Conservation (phyloP, 2,113 vertebrate species). For the Oncorhynchus masou region DNA sequence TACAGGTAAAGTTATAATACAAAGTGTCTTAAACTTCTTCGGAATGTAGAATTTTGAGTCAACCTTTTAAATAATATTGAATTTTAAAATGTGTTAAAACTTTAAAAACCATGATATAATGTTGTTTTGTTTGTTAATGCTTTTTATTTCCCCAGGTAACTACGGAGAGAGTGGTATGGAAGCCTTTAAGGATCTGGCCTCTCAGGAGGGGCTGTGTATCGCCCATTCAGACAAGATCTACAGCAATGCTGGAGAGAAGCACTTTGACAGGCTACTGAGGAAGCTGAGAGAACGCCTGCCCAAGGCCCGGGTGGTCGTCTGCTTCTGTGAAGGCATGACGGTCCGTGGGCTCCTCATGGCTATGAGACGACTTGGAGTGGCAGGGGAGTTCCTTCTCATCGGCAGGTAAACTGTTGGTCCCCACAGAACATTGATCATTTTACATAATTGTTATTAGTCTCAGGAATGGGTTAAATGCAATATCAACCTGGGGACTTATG, state of each 20-base stretch:
- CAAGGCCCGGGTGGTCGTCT: conserved; percentile 94
- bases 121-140: conserved; percentile 2
- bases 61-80: not conserved
- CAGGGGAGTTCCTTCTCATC: conserved; percentile 92
- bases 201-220: conserved; percentile 93
- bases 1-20: no score
- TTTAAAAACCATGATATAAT: not conserved
- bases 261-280: conserved; percentile 91
- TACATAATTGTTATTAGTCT: not conserved
- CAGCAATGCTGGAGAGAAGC: conserved; percentile 95
- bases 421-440: not conserved
- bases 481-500: not conserved
- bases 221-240: conserved; percentile 98
- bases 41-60: not conserved
- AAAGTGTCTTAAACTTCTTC: no score
- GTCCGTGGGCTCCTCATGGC: conserved; percentile 94
- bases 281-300: conserved; percentile 91
- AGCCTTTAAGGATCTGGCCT: conserved; percentile 93
- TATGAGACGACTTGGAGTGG: conserved; percentile 89
- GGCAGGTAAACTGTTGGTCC: conserved; percentile 79
- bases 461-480: not conserved
- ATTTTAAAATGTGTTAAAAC: not conserved
- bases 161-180: conserved; percentile 99
- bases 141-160: conserved; percentile 77
- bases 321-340: conserved; percentile 98